A percentile compares a stretch with the other conserved stretches of the same genome.
These are phyloP conservation scores for Typhlichthys subterraneus DNA, from an alignment of 2,797 vertebrate species.

Conservation along the genomic window DNA sequence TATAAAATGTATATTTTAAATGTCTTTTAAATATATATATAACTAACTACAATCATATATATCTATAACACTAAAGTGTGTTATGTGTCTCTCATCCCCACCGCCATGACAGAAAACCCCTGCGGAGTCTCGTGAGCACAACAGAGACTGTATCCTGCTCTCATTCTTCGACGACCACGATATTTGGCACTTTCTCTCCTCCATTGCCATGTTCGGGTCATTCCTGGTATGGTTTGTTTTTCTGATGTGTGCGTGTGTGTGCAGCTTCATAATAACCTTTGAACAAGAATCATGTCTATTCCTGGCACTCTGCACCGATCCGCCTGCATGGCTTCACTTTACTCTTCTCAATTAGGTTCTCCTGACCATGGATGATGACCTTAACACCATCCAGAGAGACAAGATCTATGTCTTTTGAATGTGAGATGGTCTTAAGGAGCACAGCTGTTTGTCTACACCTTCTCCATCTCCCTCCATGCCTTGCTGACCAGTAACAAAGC, in stretches of 20 bases:
- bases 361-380: constrained; percentile 93
- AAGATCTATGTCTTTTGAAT: constrained; percentile 94
- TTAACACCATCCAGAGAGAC: constrained; percentile 92
- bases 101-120: constrained; percentile 87
- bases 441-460: constrained; percentile 45
- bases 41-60: too few species aligned
- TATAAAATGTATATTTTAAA: too few species aligned
- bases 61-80: background rate
- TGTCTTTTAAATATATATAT: too few species aligned
- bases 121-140: constrained; percentile 94
- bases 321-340: background rate
- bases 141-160: constrained; percentile 93
- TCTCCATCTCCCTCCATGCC: background rate
- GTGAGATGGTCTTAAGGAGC: constrained; percentile 14
- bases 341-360: constrained; percentile 79
- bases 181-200: constrained; percentile 98
- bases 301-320: background rate
- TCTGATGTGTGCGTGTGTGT: background rate
- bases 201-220: constrained; percentile 98
- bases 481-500: background rate
- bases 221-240: constrained; percentile 81
- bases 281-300: too few species aligned
- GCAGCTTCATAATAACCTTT: background rate
- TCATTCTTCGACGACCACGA: constrained; percentile 96
- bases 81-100: background rate